These are phyloP conservation scores for Romanogobio albipinnatus DNA, from an alignment of 2,113 vertebrate genomes.

Conservation along the genomic window DNA sequence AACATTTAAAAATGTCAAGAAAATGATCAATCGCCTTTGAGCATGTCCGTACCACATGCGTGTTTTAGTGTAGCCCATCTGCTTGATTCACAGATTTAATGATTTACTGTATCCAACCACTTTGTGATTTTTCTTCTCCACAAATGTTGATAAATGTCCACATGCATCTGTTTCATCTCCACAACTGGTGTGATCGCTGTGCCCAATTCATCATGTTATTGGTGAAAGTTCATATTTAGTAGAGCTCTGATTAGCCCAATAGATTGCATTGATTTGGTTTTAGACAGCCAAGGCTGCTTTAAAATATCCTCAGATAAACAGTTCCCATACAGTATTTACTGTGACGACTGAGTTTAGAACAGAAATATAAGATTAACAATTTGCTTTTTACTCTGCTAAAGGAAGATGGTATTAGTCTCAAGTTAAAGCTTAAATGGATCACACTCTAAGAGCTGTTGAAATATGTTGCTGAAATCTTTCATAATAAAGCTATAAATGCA, in stretches of 20 bases:
- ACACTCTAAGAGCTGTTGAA: slow-evolving; percentile 53
- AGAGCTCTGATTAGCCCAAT: slow-evolving; percentile 70
- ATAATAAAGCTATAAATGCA: slow-evolving; percentile 62
- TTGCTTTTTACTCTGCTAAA: slow-evolving; percentile 48
- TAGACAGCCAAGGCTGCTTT: slow-evolving; percentile 61
- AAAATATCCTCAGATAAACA: slow-evolving; percentile 70
- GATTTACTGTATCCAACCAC: slow-evolving; percentile 22
- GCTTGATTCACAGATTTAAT: slow-evolving; percentile 28
- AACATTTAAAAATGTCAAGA: not conserved
- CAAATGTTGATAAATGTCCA: slow-evolving; percentile 68
- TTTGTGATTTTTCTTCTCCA: slow-evolving; percentile 41
- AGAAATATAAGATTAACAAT: slow-evolving; percentile 61
- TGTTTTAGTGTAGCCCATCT: slow-evolving; percentile 11
- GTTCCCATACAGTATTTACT: slow-evolving; percentile 50
- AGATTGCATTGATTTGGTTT: slow-evolving; percentile 70
- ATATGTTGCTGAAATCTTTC: slow-evolving; percentile 64
- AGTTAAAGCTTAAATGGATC: slow-evolving; percentile 59
- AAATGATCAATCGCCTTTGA: not conserved
- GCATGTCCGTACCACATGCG: not conserved
- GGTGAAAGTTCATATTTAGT: slow-evolving; percentile 45
- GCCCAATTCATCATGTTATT: slow-evolving; percentile 66
- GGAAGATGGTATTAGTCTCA: slow-evolving; percentile 36
- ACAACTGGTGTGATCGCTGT: slow-evolving; percentile 58
- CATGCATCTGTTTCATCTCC: slow-evolving; percentile 62
- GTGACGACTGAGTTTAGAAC: slow-evolving; percentile 59